Conservation (phyloP, 1,140 invertebrate species). For the Drosophila leontia region DNA sequence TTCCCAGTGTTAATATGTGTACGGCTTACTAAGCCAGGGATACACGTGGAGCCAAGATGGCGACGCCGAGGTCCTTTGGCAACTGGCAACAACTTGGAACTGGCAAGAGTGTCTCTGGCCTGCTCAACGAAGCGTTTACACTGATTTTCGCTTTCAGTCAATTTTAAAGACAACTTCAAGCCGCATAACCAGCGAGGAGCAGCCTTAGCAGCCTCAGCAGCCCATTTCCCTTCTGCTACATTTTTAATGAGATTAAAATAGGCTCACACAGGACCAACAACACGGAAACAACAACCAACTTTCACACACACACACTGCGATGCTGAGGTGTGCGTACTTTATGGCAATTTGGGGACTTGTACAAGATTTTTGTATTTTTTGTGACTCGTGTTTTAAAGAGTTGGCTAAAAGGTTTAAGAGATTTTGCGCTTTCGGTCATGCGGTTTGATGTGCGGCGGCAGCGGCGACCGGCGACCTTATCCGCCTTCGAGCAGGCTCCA, state of each 20-base stretch:
- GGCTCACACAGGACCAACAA: conserved; percentile 70
- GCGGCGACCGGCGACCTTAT: conserved; percentile 32
- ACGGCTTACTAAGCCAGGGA: conserved; percentile 41
- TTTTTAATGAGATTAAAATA: conserved; percentile 84
- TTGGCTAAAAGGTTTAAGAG: conserved; percentile 72
- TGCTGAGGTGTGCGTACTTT: conserved; percentile 75
- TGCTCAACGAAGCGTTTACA: conserved; percentile 76
- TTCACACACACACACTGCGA: conserved; percentile 21
- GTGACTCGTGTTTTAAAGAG: conserved; percentile 51
- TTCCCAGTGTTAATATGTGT: conserved; percentile 20
- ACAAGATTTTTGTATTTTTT: conserved; percentile 36
- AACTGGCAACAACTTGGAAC: conserved; percentile 11
- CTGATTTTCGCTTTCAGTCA: conserved; percentile 82
- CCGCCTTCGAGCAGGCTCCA: conserved; percentile 30
- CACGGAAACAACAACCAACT: conserved; percentile 48
- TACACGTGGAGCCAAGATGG: conserved; percentile 65
- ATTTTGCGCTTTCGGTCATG: conserved; percentile 62
- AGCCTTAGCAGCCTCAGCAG: conserved; percentile 35
- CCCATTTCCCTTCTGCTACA: conserved; percentile 76
- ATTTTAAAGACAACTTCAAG: conserved; percentile 82
- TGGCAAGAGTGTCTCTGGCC: conserved; percentile 35
- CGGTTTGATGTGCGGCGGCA: conserved; percentile 31
- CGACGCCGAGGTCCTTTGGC: conserved; percentile 38
- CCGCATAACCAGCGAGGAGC: conserved; percentile 66
- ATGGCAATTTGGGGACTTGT: conserved; percentile 81